Evolutionary conservation across 2,888 invertebrate species (phyloP).

Genomic region (Apamea monoglypha): DNA sequence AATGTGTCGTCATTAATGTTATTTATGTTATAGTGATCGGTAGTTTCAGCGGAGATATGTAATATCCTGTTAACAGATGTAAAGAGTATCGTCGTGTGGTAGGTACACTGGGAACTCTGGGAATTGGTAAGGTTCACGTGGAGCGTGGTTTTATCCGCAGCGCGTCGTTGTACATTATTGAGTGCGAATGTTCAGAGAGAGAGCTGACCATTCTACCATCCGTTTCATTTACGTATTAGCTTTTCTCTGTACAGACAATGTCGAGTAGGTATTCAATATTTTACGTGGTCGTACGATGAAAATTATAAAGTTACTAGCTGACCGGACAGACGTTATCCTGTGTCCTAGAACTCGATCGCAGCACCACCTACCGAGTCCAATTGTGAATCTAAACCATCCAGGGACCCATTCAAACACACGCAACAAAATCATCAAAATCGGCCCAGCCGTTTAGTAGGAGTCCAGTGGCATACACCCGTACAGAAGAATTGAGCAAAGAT

Average conservation of each 20-base stretch:
- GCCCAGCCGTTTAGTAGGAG: background rate
- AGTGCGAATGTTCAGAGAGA: background rate
- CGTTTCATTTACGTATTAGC: background rate
- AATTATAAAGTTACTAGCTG: background rate
- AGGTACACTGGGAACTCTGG: background rate
- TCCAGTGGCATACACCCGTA: background rate
- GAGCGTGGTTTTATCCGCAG: background rate
- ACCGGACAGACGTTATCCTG: background rate
- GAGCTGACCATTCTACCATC: background rate
- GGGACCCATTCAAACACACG: background rate
- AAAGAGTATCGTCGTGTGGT: background rate
- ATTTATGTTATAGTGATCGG: conserved; percentile 46
- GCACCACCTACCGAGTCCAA: background rate
- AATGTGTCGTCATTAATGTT: conserved; percentile 59
- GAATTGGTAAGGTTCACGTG: background rate
- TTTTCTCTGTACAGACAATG: background rate
- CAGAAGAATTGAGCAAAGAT: background rate
- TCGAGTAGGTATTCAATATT: background rate
- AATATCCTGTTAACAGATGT: conserved; percentile 38
- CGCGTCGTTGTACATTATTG: background rate
- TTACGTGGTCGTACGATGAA: background rate
- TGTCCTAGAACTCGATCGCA: background rate
- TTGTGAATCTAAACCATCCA: background rate
- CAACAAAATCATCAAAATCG: background rate
- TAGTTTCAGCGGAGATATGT: conserved; percentile 21